Base-by-base conservation (phyloP, 2,888 invertebrate genomes). In the Labia minor region DNA sequence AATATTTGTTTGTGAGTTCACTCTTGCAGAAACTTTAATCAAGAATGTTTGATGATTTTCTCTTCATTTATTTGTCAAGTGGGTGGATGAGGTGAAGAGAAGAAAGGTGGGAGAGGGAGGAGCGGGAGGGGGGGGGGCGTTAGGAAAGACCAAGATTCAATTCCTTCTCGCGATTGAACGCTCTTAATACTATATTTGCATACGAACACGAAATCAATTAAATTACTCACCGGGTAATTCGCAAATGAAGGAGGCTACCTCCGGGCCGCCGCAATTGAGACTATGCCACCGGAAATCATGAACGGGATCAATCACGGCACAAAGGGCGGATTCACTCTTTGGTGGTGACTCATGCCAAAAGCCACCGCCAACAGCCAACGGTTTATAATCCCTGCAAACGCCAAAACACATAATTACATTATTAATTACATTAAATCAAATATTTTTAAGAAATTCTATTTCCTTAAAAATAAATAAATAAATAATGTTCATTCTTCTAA, bases 251-350 rank as follows among this genome's bases (percentile, higher is more conserved):
- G 89, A 86, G 0, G 89, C 89, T 0, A 87, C 85, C 70, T 87
- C 86, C 0, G 89, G 88, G 20, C 89, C 89, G 10, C 88, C 88
- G 73, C 90, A 90, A 11, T 85, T 81, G 64, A 86, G 80, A 0
- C 88, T 85, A 74, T 87, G 86, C 90, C 89, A 90, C 70, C 88
- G 84, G 78, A 87, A 89, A 79, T 89, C 89, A 10, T 86, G 84
- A 2, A 85, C 82, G 1, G 90, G 89, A 76, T 89, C 87, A 68
- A 88, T 85, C 63, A 87, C 88, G 19, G 87, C 88, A 74, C 90
- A 90, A 2, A 89, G 81, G 0, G 88, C 86, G 1, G 79, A 76
- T 66, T 83, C 79, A 74, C 84, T 83, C 26, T 84, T 80, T 0
- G 88, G 86, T 69, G 83, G 75, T 11, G 82, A 79, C 64, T 88